phyloP scores from a whole-genome alignment of 2,888 invertebrate genomes.

The Agonopterix alstromeriana region DNA sequence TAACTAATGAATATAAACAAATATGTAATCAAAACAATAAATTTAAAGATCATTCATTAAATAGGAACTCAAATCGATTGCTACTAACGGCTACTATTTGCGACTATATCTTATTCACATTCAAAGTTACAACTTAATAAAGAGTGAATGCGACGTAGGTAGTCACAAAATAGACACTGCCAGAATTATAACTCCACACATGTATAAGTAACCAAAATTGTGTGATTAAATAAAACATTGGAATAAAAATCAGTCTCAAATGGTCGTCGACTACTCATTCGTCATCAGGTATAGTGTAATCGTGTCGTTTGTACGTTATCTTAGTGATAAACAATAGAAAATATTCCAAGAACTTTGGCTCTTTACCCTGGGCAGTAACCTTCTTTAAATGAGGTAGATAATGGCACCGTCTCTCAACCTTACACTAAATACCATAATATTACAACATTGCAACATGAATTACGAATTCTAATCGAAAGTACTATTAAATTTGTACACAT shows the following conservation, averaged over 20 bases:
- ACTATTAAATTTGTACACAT: conserved; percentile 70
- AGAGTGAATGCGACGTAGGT: too few species aligned
- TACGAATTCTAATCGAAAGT: conserved; percentile 55
- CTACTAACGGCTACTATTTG: conserved; percentile 24
- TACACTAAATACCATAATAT: conserved; percentile 60
- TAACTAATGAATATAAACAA: conserved; percentile 49
- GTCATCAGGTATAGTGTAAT: conserved; percentile 21
- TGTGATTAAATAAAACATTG: conserved; percentile 15
- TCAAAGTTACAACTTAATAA: too few species aligned
- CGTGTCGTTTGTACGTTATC: conserved; percentile 30
- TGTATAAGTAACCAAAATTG: background rate
- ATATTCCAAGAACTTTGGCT: conserved; percentile 68
- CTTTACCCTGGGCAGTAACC: conserved; percentile 56
- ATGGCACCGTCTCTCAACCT: conserved; percentile 51
- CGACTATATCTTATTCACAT: too few species aligned
- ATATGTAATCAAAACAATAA: conserved; percentile 43
- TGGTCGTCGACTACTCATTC: conserved; percentile 26
- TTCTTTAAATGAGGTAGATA: conserved; percentile 64
- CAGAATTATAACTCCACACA: background rate
- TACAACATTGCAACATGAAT: conserved; percentile 71
- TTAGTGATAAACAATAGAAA: conserved; percentile 50
- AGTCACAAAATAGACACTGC: background rate
- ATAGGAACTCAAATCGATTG: conserved; percentile 73
- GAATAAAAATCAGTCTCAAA: conserved; percentile 56
- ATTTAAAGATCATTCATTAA: conserved; percentile 42